Evolutionary conservation across 2,888 invertebrate species (phyloP).

Genomic region (Yponomeuta evonymella): DNA sequence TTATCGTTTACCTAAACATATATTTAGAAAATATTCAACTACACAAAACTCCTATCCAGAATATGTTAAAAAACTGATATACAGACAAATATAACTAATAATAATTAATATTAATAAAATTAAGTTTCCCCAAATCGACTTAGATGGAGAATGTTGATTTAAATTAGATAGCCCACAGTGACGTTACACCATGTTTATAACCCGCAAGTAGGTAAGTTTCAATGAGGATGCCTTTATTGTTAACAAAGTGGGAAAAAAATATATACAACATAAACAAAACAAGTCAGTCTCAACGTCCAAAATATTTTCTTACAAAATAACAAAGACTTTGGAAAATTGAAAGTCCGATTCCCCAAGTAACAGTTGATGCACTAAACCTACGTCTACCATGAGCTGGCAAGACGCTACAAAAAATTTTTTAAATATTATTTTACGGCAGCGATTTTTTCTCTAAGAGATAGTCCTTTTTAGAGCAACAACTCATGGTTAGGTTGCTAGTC

Average conservation of each 20-base stretch:
- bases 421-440: not conserved
- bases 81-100: conserved; percentile 70
- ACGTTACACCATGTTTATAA: not conserved
- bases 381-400: not conserved
- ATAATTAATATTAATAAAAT: conserved; percentile 36
- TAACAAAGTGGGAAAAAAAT: conserved; percentile 65
- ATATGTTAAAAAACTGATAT: conserved; percentile 59
- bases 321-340: conserved; percentile 26
- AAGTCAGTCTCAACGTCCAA: conserved; percentile 75
- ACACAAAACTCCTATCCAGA: conserved; percentile 42
- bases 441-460: not conserved
- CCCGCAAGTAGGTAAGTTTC: conserved; percentile 13
- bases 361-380: conserved; percentile 10
- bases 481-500: not conserved
- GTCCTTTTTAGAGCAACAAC: not conserved
- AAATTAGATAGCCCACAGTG: not conserved
- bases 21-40: conserved; percentile 59
- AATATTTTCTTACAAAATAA: conserved; percentile 51
- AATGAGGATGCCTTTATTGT: conserved; percentile 40
- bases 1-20: conserved; percentile 44
- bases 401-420: not conserved
- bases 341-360: conserved; percentile 13
- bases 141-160: conserved; percentile 28
- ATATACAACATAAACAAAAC: conserved; percentile 74
- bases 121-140: conserved; percentile 45